Base-by-base conservation (phyloP, 2,888 invertebrate genomes). In the Phengaris arion region DNA sequence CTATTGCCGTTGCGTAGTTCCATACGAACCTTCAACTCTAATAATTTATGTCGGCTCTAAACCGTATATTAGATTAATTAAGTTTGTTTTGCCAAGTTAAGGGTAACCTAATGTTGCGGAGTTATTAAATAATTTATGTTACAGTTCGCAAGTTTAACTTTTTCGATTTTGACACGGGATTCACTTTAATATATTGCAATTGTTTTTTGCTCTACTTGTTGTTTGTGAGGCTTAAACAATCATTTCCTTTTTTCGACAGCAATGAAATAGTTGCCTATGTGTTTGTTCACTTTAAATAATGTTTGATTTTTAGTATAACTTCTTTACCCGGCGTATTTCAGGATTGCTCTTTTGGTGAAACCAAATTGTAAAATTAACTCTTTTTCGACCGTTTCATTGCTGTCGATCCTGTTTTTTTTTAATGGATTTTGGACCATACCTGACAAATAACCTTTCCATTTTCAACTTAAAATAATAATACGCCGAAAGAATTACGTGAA, bases 1-100 rank as follows among this genome's bases (percentile, higher is more conserved):
- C 79, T 77, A 79, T 79, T 77, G 77, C 79, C 77, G 77, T 78
- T 79, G 79, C 77, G 77, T 78, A 79, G 79, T 79, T 79, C 77
- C 79, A 78, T 78, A 77, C 79, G 75, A 77, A 70, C 74, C 68
- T 74, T 52, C 74, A 70, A 69, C 75, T 69, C 9, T 75, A 55
- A 75, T 69, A 75, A 55, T 68, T 75, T 75, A 69, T 68, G 68
- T 52, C 51, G 55, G 68, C 73, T 76, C 72, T 72, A 72, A 72
- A 57, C 52, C 64, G 64, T 68, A 64, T 52, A 48, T 74, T 68
- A 51, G 68, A 68, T 68, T 74, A 74, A 72, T 72, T 72, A 54
- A 72, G 52, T 72, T 72, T 72, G 72, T 72, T 72, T 72, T 35
- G 72, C 13, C 35, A 72, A 72, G 72, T 52, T 73, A 68, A 45